Base-by-base conservation (phyloP, 1,140 invertebrate genomes). In the Tachypleus tridentatus region DNA sequence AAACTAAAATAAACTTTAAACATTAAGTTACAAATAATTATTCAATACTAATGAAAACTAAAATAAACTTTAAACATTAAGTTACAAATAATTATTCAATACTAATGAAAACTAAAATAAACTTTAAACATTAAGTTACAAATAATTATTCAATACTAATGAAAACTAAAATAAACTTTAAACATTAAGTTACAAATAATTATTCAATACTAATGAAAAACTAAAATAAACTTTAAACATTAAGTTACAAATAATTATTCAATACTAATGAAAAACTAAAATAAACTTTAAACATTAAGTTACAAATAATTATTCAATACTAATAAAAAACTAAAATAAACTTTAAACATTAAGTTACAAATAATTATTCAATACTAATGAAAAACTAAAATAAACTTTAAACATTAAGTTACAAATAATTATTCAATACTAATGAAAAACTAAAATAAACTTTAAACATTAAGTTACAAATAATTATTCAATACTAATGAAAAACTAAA, bases 141-240 rank as follows among this genome's bases (percentile, higher is more conserved):
- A 64, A 53, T 29, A 9, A 56, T 59, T 6, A 11, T 10, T 54
- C n/a, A 57, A 29, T 29, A 29, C 29, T 29, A 29, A 29, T 29
- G 29, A 29, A 29, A 29, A 29, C 29, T 29, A 29, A 29, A 29
- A 29, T 29, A 29, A 29, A 29, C 29, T 29, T 29, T 29, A 0
- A 6, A 29, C 7, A 64, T 56, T n/a, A n/a, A n/a, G n/a, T 49
- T 54, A n/a, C 5, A 58, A 64, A 53, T 29, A 9, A 56, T 59
- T 6, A 11, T 10, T 54, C n/a, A 57, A 29, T 29, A 29, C 29
- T 29, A 29, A 29, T 29, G 29, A 29, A 29, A 29, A 29, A 29
- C 29, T 29, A 29, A 29, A 29, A 29, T 29, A 29, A 29, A 29
- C 29, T 29, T 29, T 29, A 0, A 6, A 29, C 7, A 64, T 56